Percentiles rank a stretch among this genome's conserved stretches.
These are phyloP conservation scores for Chaetops frenatus DNA, from an alignment of 2,113 vertebrate species.

Conservation along the genomic window DNA sequence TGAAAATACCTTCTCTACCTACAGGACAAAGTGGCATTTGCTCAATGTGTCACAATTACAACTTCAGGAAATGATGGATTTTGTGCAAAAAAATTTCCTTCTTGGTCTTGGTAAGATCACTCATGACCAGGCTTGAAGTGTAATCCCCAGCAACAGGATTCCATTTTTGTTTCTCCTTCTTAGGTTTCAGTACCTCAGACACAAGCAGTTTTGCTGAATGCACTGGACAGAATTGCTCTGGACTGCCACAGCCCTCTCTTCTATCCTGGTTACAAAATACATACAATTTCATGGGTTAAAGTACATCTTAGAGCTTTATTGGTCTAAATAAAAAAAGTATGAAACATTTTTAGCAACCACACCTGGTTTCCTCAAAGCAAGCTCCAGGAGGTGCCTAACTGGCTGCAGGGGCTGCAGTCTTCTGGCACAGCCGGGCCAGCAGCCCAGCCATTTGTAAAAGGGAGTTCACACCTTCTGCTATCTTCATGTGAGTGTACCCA, in stretches of 20 bases:
- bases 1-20: background rate
- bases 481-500: slow-evolving; percentile 92
- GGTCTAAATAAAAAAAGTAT: background rate
- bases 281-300: background rate
- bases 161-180: background rate
- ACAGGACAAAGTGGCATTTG: background rate
- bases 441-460: slow-evolving; percentile 93
- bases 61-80: background rate
- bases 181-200: background rate
- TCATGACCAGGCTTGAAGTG: background rate
- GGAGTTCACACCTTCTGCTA: slow-evolving; percentile 91
- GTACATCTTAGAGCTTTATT: slow-evolving; percentile 32
- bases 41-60: background rate
- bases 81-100: background rate
- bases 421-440: slow-evolving; percentile 88
- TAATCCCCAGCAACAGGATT: background rate
- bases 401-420: slow-evolving; percentile 77
- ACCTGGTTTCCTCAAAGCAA: background rate
- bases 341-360: background rate
- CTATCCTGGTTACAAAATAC: background rate
- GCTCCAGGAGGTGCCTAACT: slow-evolving; percentile 44
- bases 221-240: background rate
- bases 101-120: background rate
- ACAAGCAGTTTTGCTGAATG: background rate
- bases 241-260: background rate